phyloP scores from a whole-genome alignment of 2,797 vertebrate genomes.

The Alcedo atthis region DNA sequence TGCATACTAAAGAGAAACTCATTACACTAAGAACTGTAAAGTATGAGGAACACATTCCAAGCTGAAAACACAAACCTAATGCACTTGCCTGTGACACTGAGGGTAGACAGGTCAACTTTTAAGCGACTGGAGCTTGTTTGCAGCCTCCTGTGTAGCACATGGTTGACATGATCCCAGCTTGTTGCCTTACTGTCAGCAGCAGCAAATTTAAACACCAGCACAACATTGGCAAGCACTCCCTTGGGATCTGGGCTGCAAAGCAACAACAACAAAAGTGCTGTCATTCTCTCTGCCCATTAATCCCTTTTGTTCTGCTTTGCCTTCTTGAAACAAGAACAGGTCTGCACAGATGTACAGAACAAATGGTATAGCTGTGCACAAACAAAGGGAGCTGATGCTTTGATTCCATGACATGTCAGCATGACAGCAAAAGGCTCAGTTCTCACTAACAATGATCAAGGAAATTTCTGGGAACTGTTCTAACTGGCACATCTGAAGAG shows the following conservation, averaged over 20 bases:
- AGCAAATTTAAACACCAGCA: constrained; percentile 74
- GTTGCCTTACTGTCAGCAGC: constrained; percentile 32
- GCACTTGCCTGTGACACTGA: constrained; percentile 75
- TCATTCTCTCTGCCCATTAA: neutral
- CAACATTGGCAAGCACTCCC: constrained; percentile 66
- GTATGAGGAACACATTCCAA: neutral
- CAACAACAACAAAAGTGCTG: constrained; percentile 35
- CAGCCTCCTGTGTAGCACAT: constrained; percentile 57
- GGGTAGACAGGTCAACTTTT: constrained; percentile 62
- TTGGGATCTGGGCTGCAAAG: constrained; percentile 71
- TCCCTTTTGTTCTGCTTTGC: neutral
- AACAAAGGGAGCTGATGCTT: neutral
- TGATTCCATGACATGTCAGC: neutral
- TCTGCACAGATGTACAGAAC: neutral
- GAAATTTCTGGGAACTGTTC: neutral
- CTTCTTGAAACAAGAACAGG: neutral
- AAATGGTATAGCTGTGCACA: neutral
- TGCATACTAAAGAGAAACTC: neutral
- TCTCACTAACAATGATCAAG: neutral
- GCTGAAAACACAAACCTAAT: neutral
- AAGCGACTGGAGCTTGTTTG: constrained; percentile 36
- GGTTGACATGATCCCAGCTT: constrained; percentile 32
- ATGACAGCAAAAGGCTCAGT: neutral
- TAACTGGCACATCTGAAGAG: neutral
- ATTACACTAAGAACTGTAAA: neutral